Percentiles rank a stretch among this genome's conserved stretches.
These are phyloP conservation scores for Paramacrobiotus metropolitanus DNA, from an alignment of 1,140 invertebrate genomes.

Conservation along the genomic window DNA sequence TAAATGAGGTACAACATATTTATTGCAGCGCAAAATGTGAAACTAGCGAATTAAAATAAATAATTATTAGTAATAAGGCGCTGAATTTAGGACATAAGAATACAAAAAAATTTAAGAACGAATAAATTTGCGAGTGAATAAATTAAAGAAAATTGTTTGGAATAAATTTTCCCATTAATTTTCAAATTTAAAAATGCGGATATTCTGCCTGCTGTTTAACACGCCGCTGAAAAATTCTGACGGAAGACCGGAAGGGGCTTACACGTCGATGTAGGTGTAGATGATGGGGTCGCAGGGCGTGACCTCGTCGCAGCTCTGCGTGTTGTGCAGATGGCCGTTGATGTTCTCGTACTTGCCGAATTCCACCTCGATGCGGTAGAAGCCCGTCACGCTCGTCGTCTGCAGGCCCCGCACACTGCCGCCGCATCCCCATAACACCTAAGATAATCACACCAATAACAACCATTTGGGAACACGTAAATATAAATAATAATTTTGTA, in stretches of 20 bases:
- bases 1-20: too few species aligned
- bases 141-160: too few species aligned
- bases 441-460: background rate
- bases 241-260: background rate
- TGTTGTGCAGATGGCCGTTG: background rate
- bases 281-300: background rate
- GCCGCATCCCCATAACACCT: background rate
- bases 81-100: too few species aligned
- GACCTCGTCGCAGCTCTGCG: background rate
- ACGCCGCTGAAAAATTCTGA: background rate
- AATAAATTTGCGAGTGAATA: too few species aligned
- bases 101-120: too few species aligned
- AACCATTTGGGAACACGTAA: background rate
- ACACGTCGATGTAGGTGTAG: background rate
- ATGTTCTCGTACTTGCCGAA: background rate
- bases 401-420: background rate
- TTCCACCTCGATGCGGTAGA: conserved; percentile 4
- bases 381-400: background rate
- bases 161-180: too few species aligned
- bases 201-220: too few species aligned
- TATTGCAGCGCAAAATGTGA: too few species aligned
- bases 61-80: too few species aligned
- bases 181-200: too few species aligned
- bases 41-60: too few species aligned
- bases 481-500: background rate